Percentiles rank a stretch among this genome's conserved stretches.
Conservation (phyloP, 2,113 vertebrate genomes). For the Entomyzon cyanotis region DNA sequence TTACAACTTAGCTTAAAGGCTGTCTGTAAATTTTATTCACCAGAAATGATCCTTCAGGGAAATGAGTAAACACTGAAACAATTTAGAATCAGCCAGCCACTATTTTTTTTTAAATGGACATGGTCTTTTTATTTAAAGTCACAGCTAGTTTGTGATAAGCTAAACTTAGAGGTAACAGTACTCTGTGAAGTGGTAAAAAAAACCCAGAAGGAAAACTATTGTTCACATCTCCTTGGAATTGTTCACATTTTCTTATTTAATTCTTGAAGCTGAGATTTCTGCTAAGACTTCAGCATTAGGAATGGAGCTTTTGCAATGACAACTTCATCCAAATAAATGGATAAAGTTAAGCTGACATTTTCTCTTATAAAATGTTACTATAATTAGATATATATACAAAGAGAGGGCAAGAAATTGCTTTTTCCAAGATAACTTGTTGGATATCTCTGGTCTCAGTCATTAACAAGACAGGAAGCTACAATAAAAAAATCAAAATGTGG, state of each 20-base stretch:
- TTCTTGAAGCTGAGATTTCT: background rate
- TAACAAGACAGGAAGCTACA: background rate
- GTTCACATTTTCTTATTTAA: background rate
- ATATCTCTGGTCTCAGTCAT: background rate
- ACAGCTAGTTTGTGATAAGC: background rate
- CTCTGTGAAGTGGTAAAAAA: background rate
- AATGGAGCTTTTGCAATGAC: background rate
- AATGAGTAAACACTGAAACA: background rate
- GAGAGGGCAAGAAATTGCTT: background rate
- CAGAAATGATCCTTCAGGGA: background rate
- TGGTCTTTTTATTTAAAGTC: background rate
- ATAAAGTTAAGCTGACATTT: background rate
- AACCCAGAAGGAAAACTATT: accelerated
- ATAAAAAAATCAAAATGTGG: background rate
- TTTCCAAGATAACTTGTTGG: background rate
- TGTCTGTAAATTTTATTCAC: background rate
- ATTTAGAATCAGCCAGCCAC: background rate
- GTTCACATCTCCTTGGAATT: background rate
- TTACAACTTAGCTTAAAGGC: background rate
- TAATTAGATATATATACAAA: background rate
- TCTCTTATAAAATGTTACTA: background rate
- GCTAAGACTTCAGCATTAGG: background rate
- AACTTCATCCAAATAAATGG: background rate
- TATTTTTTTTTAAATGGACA: background rate
- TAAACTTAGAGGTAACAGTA: background rate